A percentile compares a stretch with the other conserved stretches of the same genome.
Evolutionary conservation across 2,113 vertebrate species (phyloP).

Genomic region (Garra rufa): DNA sequence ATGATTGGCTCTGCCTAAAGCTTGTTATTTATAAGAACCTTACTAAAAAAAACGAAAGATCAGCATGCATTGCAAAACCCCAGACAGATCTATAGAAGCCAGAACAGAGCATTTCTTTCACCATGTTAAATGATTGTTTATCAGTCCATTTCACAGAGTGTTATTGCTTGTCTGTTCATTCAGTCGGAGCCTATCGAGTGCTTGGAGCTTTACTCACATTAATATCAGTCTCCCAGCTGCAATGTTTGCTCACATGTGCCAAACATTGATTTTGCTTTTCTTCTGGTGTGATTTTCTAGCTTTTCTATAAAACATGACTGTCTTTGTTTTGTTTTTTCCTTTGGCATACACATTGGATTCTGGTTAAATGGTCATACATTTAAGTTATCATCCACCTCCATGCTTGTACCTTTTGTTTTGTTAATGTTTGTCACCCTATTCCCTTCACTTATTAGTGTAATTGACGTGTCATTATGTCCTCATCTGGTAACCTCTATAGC

Average conservation of each 20-base stretch:
- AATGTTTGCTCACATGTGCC: constrained; percentile 9
- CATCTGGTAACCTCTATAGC: neutral
- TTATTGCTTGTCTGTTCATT: constrained; percentile 80
- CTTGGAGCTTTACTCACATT: constrained; percentile 51
- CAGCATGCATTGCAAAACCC: neutral
- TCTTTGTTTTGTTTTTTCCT: neutral
- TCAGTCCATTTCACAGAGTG: constrained; percentile 72
- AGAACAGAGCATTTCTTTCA: constrained; percentile 56
- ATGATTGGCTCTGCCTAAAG: neutral
- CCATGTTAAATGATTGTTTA: constrained; percentile 62
- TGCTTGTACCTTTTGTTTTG: neutral
- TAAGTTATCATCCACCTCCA: neutral
- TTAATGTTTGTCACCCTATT: neutral
- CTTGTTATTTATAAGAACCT: neutral
- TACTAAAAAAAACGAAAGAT: too few relatives aligned
- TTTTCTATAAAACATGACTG: neutral
- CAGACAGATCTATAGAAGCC: constrained; percentile 9
- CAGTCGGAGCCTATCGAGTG: constrained; percentile 75
- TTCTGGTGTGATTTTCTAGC: neutral
- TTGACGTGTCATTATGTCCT: neutral
- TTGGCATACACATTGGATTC: neutral
- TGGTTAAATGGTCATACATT: neutral
- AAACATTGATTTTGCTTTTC: constrained; percentile 1
- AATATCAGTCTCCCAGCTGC: neutral
- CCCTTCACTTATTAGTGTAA: neutral